Evolutionary conservation across 2,113 vertebrate genomes (phyloP).

Genomic region (Albula glossodonta): DNA sequence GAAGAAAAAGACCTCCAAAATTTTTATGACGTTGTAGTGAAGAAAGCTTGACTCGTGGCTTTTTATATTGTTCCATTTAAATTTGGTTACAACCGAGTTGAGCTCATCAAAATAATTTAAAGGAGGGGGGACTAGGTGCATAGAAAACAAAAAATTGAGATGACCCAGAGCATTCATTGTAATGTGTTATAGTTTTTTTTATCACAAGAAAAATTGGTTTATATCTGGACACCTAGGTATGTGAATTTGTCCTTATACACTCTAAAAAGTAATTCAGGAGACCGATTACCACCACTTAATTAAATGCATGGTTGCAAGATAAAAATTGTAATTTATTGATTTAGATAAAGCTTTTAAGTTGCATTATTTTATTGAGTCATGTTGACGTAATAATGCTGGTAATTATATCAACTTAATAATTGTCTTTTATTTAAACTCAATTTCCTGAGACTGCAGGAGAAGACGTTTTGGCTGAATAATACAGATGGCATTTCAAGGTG

Average conservation of each 20-base stretch:
- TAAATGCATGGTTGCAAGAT: no score
- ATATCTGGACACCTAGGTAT: slow-evolving; percentile 3
- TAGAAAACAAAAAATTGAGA: slow-evolving; percentile 2
- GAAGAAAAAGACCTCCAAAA: background rate
- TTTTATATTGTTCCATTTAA: background rate
- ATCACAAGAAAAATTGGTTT: background rate
- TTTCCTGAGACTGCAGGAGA: no score
- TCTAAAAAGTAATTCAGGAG: no score
- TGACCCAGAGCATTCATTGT: background rate
- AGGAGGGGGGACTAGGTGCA: background rate
- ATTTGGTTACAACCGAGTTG: background rate
- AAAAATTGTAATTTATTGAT: no score
- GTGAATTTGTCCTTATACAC: background rate
- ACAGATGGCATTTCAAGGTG: no score
- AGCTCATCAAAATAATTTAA: slow-evolving; percentile 5
- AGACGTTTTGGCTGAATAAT: no score
- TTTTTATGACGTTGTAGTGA: background rate
- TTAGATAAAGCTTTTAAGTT: no score
- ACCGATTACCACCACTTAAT: no score
- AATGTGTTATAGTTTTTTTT: background rate
- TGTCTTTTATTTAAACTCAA: no score
- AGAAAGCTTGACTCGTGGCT: background rate
- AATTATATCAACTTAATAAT: no score
- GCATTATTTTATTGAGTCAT: no score
- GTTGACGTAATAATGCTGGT: no score